phyloP scores from a whole-genome alignment of 37 sponge, comb jelly and placozoan species.

The Hexactinellida sp. region DNA sequence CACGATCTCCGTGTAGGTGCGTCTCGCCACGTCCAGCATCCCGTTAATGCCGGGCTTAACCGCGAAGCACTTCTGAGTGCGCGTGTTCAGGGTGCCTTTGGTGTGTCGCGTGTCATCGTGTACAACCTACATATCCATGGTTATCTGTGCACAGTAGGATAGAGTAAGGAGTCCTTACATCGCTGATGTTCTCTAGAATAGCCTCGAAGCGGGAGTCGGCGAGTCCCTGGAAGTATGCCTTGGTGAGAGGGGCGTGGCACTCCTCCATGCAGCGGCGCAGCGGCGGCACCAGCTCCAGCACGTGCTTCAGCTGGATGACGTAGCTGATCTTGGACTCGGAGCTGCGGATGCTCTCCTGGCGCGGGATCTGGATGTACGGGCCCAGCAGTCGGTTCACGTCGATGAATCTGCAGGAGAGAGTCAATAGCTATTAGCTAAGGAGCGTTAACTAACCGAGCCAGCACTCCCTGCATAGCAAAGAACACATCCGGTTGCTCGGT shows the following conservation, averaged over 20 bases:
- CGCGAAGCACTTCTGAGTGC: constrained; percentile 97
- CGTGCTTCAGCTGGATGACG: constrained; percentile 80
- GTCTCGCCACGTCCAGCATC: constrained; percentile 75
- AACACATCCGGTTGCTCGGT: constrained; percentile 5
- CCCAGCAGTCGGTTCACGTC: constrained; percentile 85
- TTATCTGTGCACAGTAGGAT: too few species aligned
- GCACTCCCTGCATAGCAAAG: neutral
- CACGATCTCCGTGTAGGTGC: constrained; percentile 82
- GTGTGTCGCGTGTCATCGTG: constrained; percentile 89
- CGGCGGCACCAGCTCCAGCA: constrained; percentile 73
- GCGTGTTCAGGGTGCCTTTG: constrained; percentile 85
- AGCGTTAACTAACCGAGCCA: neutral
- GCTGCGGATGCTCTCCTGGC: constrained; percentile 70
- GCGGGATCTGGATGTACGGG: constrained; percentile 68
- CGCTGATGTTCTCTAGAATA: constrained; percentile 43
- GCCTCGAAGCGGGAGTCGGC: constrained; percentile 49
- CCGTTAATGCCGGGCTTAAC: constrained; percentile 46
- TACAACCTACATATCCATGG: constrained; percentile 29
- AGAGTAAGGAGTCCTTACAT: too few species aligned
- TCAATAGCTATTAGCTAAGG: neutral
- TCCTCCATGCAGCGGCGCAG: constrained; percentile 44
- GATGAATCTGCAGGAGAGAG: constrained; percentile 40
- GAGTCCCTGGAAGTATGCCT: constrained; percentile 51
- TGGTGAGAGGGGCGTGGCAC: constrained; percentile 47
- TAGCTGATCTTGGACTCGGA: constrained; percentile 79